Base-by-base conservation (phyloP, 2,888 invertebrate species). In the Thereva nobilitata region DNA sequence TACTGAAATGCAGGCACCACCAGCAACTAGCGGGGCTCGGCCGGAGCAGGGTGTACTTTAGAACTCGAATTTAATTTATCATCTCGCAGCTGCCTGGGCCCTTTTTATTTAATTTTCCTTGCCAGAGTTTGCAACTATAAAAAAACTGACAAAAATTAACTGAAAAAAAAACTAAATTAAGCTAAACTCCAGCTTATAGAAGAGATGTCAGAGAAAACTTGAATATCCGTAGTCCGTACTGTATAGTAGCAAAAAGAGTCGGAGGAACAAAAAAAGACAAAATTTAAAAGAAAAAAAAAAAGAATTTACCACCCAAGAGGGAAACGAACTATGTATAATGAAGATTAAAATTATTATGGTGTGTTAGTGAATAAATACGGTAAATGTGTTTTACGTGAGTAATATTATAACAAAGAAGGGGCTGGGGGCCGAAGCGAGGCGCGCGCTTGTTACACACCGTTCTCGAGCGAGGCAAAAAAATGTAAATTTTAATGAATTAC, bases 301-400 rank as follows among this genome's bases (percentile, higher is more conserved):
- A 40, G 49, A 50, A 47, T 61, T 61, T 61, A 61, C 61, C 61
- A 61, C 61, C 61, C 61, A 61, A 61, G 61, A 61, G 61, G 61
- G 61, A 61, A 61, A 61, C 61, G 61, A 61, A 61, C 61, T 61
- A 61, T 61, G 41, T 50, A 50, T 23, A 23, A 23, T 50, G 50
- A 49, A 61, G 50, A 50, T 50, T 61, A 50, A 40, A 53, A 44
- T 8, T 40, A 38, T 4, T 57, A 34, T 12, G 8, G 3, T 59
- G 61, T 61, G 61, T 61, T 61, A n/a, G 61, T 61, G 61, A 23
- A 23, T 23, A 23, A 23, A 10, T 10, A 40, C 23, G 40, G 9
- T 50, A 34, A 41, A 40, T 61, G 61, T 61, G 50, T 61, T 61
- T 61, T 23, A 23, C 23, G 50, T 61, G 61, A 61, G 61, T 61